Evolutionary conservation across 2,113 vertebrate genomes (phyloP).

Genomic region (Dasypus novemcinctus): DNA sequence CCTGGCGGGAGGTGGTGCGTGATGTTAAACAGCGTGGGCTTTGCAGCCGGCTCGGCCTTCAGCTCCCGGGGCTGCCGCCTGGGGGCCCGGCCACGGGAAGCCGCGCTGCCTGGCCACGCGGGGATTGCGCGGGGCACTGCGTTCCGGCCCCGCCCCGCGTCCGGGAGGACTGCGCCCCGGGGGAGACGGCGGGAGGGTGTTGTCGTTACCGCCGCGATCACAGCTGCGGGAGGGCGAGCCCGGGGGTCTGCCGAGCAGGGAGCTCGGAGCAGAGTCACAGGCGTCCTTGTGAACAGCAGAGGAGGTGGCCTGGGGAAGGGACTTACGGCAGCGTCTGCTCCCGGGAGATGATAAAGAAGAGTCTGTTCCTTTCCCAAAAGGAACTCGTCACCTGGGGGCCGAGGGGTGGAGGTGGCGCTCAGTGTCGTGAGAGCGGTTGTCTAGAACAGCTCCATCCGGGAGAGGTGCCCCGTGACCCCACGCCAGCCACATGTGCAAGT

Average conservation of each 20-base stretch:
- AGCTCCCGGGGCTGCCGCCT: not conserved
- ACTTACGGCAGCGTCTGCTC: not conserved
- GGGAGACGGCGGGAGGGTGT: too few species aligned
- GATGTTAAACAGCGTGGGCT: not conserved
- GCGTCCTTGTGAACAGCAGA: not conserved
- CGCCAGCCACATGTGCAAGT: not conserved
- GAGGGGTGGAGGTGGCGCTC: fast-evolving
- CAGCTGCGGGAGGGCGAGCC: not conserved
- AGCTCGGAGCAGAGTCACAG: not conserved
- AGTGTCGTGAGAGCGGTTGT: not conserved
- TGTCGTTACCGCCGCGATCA: fast-evolving
- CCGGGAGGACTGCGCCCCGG: too few species aligned
- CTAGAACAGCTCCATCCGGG: not conserved
- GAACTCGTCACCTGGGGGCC: not conserved
- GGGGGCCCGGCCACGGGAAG: too few species aligned
- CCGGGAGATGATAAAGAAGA: not conserved
- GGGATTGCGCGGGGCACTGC: too few species aligned
- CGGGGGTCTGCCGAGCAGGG: not conserved
- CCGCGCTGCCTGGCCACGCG: too few species aligned
- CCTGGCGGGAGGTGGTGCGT: not conserved
- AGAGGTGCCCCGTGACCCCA: fast-evolving
- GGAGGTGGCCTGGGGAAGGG: too few species aligned
- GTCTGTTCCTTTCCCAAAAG: not conserved
- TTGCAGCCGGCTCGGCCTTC: not conserved
- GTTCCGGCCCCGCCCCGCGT: too few species aligned